Evolutionary conservation across 2,888 invertebrate species (phyloP).

Genomic region (Hydroisotoma schaefferi): DNA sequence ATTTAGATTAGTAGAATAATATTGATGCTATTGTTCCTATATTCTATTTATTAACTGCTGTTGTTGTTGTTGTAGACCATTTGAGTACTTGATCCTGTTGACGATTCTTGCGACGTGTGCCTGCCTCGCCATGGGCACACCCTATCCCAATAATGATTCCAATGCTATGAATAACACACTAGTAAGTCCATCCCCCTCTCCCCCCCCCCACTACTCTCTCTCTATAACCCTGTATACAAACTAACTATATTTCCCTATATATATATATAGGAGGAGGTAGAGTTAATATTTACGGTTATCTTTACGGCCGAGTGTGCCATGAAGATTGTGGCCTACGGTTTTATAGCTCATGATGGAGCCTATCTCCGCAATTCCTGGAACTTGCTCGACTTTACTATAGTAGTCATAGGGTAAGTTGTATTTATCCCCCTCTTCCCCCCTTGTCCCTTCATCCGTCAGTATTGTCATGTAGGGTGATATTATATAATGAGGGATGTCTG

Average conservation of each 20-base stretch:
- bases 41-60: no score
- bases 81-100: slow-evolving; percentile 60
- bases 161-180: slow-evolving; percentile 57
- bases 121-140: slow-evolving; percentile 60
- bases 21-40: no score
- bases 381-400: slow-evolving; percentile 59
- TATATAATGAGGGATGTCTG: no score
- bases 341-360: slow-evolving; percentile 60
- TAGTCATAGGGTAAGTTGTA: slow-evolving; percentile 57
- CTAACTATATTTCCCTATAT: neutral
- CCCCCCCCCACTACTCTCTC: no score
- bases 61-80: slow-evolving; percentile 53
- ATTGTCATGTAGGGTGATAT: no score
- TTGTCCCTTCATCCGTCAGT: no score
- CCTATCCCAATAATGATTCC: slow-evolving; percentile 60
- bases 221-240: no score
- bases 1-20: neutral
- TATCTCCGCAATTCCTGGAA: slow-evolving; percentile 63
- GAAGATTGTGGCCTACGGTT: slow-evolving; percentile 62
- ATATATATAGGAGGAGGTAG: slow-evolving; percentile 57
- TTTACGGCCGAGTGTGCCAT: slow-evolving; percentile 61
- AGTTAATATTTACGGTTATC: slow-evolving; percentile 61
- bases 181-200: slow-evolving; percentile 56
- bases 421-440: no score
- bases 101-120: slow-evolving; percentile 63